phyloP scores from a whole-genome alignment of 2,113 vertebrate genomes.

The Oreochromis tanganicae region DNA sequence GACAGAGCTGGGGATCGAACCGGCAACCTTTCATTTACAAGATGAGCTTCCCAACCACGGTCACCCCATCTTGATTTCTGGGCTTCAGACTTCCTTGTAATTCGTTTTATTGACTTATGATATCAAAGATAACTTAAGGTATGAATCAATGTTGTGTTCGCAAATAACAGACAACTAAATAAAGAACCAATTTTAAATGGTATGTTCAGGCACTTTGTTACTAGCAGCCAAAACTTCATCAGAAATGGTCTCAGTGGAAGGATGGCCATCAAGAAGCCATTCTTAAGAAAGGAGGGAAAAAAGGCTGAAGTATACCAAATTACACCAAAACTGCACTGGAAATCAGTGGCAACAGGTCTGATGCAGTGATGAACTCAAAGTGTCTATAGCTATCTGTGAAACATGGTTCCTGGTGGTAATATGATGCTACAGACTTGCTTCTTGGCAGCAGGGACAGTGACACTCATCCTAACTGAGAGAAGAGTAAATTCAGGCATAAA shows the following conservation, averaged over 20 bases:
- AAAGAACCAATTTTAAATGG: neutral
- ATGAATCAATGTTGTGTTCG: neutral
- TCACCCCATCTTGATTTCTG: neutral
- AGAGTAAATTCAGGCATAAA: neutral
- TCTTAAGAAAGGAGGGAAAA: neutral
- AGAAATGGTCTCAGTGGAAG: neutral
- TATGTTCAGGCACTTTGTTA: neutral
- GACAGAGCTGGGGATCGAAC: no score
- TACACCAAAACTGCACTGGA: neutral
- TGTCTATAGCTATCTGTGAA: neutral
- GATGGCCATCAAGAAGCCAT: neutral
- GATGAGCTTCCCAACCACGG: no score
- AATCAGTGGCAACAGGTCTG: neutral
- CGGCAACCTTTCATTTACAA: no score
- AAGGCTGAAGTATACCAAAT: neutral
- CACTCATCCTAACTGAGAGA: neutral
- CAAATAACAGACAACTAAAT: neutral
- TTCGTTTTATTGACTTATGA: neutral
- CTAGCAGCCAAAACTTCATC: neutral
- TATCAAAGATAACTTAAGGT: neutral
- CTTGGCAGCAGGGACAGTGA: neutral
- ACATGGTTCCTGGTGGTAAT: neutral
- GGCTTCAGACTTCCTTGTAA: neutral
- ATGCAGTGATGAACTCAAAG: neutral
- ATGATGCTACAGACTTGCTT: neutral